Evolutionary conservation across 2,888 invertebrate genomes (phyloP).

Genomic region (Linyphia triangularis): DNA sequence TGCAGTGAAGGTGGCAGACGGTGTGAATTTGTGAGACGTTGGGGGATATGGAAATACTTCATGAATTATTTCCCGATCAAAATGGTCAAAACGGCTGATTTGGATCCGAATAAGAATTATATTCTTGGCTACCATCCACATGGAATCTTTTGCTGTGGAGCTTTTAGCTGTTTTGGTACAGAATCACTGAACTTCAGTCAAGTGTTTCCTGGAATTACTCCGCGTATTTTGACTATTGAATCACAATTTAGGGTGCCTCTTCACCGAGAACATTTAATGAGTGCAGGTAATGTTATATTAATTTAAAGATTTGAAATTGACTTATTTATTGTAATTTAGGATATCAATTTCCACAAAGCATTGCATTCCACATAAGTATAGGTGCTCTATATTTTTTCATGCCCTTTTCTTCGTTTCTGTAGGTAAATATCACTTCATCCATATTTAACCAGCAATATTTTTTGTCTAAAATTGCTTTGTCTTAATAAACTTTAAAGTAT

Average conservation of each 20-base stretch:
- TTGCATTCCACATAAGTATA: too few relatives aligned
- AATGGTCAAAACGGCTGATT: conserved; percentile 89
- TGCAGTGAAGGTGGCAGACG: conserved; percentile 82
- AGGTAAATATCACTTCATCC: too few relatives aligned
- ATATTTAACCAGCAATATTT: background rate
- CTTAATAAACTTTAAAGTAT: background rate
- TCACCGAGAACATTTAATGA: conserved; percentile 85
- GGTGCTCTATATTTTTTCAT: too few relatives aligned
- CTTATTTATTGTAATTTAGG: too few relatives aligned
- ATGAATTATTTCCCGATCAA: conserved; percentile 91
- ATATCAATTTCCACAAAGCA: too few relatives aligned
- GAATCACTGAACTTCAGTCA: conserved; percentile 82
- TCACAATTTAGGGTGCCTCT: conserved; percentile 88
- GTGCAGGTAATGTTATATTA: conserved; percentile 82
- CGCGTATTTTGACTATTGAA: conserved; percentile 84
- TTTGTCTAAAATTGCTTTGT: background rate
- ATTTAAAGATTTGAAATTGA: background rate
- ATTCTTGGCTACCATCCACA: conserved; percentile 94
- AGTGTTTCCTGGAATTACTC: conserved; percentile 81
- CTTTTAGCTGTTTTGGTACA: conserved; percentile 88
- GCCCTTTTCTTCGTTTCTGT: too few relatives aligned
- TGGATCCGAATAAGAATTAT: conserved; percentile 90
- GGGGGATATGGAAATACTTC: conserved; percentile 80
- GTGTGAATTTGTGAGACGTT: conserved; percentile 79
- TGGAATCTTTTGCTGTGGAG: conserved; percentile 90